Conservation (phyloP, 2,888 invertebrate genomes). For the Apamea monoglypha region DNA sequence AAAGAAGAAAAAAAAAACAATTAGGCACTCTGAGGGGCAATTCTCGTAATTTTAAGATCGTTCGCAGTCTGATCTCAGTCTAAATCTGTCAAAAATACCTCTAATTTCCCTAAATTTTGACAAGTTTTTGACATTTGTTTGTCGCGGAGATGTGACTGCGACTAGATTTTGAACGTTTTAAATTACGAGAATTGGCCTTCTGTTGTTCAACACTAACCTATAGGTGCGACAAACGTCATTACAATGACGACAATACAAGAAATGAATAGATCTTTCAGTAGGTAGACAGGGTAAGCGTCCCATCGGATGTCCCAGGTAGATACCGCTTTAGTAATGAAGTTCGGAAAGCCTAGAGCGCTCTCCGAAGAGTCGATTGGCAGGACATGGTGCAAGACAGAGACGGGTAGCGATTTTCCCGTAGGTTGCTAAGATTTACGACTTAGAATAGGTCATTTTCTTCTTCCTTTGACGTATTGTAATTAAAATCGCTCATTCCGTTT, state of each 20-base stretch:
- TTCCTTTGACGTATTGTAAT: neutral
- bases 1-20: neutral
- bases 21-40: no score
- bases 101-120: no score
- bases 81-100: no score
- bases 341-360: slow-evolving; percentile 47
- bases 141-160: no score
- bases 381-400: slow-evolving; percentile 31
- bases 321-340: slow-evolving; percentile 40
- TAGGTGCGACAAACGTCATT: neutral
- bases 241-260: neutral
- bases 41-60: no score
- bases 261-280: slow-evolving; percentile 14
- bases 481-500: neutral
- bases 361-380: slow-evolving; percentile 45
- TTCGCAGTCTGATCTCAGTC: no score
- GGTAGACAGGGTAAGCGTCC: neutral
- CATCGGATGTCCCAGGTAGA: slow-evolving; percentile 39
- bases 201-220: neutral
- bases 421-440: neutral
- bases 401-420: slow-evolving; percentile 9
- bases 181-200: no score
- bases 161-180: no score
- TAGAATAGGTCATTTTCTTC: neutral
- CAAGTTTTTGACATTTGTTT: no score